Evolutionary conservation across 1,140 invertebrate genomes (phyloP), one percentile per base, ranked within the genome.

Genomic region (Ptiloglossa arizonensis): DNA sequence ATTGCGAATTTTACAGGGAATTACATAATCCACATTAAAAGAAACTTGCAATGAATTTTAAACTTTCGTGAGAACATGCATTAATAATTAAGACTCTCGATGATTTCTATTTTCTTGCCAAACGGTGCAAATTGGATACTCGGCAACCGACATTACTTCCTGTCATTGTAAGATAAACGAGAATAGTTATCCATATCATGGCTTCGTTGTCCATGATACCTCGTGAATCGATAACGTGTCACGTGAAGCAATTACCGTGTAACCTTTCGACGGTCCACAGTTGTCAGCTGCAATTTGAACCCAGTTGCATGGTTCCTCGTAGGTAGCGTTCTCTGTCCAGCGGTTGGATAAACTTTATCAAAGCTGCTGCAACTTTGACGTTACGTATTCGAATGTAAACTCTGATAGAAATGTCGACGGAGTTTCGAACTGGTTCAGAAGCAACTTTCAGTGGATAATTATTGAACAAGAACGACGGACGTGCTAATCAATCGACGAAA

Each of bases 321-420:
- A 68, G 64, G 35, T 29, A 48, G 59, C 69, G 41, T 56, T 62
- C 78, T 76, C 41, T 74, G 64, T 69, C 64, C 72, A 56, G 41
- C 24, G 57, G 56, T 67, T 62, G 64, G 78, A 62, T 66, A 80
- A 80, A 80, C 56, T 80, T 80, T 74, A 74, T 60, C 72, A 68
- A 80, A 69, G 38, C 72, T 38, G 29, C 32, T 27, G 8, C 46
- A 74, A 75, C 71, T 79, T 41, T 56, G n/a, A 29, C 62, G 57
- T 54, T 54, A 27, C 56, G 56, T 29, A 56, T 68, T 68, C 62
- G 46, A 75, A 68, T 59, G 38, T 46, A 56, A 78, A 64, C 59
- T 72, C 17, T n/a, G 59, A 72, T 41, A 29, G 50, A 64, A 72
- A 72, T 46, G 59, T 72, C 75, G n/a, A 24, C 41, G 22, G 44